Percentiles rank a stretch among this genome's conserved stretches.
Conservation (phyloP, 2,888 invertebrate genomes). For the Syrphus vitripennis region DNA sequence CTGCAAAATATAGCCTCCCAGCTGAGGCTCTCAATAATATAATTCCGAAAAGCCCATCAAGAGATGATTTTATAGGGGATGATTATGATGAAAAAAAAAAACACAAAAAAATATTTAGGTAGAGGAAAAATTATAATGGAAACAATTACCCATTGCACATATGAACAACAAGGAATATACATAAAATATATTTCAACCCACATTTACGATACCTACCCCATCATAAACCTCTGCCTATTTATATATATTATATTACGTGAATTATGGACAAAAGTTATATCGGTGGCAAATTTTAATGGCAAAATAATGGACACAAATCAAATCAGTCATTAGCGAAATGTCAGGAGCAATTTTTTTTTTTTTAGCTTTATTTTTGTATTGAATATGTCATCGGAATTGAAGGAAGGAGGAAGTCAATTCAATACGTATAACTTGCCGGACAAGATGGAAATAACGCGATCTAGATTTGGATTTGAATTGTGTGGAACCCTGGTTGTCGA, state of each 20-base stretch:
- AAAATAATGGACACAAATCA: conserved; percentile 75
- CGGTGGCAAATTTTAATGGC: conserved; percentile 71
- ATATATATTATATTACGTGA: conserved; percentile 34
- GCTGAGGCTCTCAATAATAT: not conserved
- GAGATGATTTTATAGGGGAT: not conserved
- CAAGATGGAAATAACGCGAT: not conserved
- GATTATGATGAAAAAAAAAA: too few relatives aligned
- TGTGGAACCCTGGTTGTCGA: not conserved
- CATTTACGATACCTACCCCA: not conserved
- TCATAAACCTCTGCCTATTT: not conserved
- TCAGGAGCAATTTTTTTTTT: conserved; percentile 72
- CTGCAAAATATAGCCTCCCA: not conserved
- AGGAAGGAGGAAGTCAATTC: conserved; percentile 1
- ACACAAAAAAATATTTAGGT: not conserved
- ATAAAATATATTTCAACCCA: not conserved
- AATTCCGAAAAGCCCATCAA: conserved; percentile 1
- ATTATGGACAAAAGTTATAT: conserved; percentile 62
- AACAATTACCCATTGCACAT: conserved; percentile 63
- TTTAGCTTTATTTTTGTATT: conserved; percentile 15
- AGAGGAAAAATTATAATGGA: conserved; percentile 46
- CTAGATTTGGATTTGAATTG: too few relatives aligned
- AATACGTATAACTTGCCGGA: not conserved
- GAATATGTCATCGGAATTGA: conserved; percentile 51
- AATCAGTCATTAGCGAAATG: conserved; percentile 75
- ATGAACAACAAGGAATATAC: not conserved